phyloP scores from a whole-genome alignment of 2,113 vertebrate species.

The Bungarus multicinctus region DNA sequence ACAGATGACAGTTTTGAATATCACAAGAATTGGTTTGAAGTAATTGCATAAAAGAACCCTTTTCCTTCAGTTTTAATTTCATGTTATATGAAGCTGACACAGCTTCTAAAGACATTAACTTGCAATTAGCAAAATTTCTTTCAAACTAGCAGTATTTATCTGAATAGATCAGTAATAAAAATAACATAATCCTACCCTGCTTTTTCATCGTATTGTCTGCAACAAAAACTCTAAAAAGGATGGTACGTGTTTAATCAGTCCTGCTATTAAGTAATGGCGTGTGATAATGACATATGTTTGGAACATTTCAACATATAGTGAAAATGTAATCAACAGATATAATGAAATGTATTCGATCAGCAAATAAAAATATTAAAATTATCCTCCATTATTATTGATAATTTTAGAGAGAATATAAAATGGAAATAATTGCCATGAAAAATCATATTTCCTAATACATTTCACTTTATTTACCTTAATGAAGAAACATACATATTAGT shows the following conservation, averaged over 20 bases:
- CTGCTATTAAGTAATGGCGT: constrained; percentile 10
- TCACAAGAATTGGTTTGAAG: not conserved
- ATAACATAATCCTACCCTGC: not conserved
- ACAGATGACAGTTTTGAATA: not conserved
- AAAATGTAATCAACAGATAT: constrained; percentile 12
- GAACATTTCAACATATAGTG: constrained; percentile 8
- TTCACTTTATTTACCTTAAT: not conserved
- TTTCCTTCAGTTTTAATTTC: not conserved
- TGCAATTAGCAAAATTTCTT: not conserved
- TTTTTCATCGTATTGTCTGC: not conserved
- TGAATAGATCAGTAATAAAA: not conserved
- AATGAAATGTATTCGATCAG: not conserved
- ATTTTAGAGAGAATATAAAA: constrained; percentile 15
- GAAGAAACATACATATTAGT: not conserved
- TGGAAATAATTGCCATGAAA: constrained; percentile 10
- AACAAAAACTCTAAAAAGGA: not conserved
- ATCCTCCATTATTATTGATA: not conserved
- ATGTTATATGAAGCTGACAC: not conserved
- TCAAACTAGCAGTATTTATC: not conserved
- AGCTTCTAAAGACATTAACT: not conserved
- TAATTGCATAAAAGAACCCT: not conserved
- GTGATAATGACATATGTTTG: not conserved
- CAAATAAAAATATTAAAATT: not conserved
- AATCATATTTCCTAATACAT: not conserved
- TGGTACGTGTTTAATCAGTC: not conserved